phyloP scores from a whole-genome alignment of 1,140 invertebrate species.

The Drosophila bipectinata region DNA sequence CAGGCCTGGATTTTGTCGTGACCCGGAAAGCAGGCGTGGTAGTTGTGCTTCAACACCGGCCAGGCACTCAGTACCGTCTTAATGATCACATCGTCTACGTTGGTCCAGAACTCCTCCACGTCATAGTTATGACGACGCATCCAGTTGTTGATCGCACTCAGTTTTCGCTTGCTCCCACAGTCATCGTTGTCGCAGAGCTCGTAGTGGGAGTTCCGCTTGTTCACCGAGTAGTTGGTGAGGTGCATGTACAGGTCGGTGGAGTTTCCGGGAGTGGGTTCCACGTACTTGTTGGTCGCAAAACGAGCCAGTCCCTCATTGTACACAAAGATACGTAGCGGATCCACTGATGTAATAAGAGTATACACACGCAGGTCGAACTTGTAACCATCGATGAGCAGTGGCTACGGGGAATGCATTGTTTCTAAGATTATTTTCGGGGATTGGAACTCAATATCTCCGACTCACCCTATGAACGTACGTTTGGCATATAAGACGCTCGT shows the following conservation, averaged over 20 bases:
- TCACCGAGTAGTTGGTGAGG: slow-evolving; percentile 98
- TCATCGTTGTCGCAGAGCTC: slow-evolving; percentile 86
- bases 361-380: slow-evolving; percentile 99
- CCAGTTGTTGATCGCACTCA: slow-evolving; percentile 92
- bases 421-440: background rate
- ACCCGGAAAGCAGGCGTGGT: slow-evolving; percentile 93
- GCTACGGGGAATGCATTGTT: slow-evolving; percentile 79
- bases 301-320: slow-evolving; percentile 97
- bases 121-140: slow-evolving; percentile 89
- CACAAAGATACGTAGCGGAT: slow-evolving; percentile 96
- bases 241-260: slow-evolving; percentile 96
- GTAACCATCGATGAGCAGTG: slow-evolving; percentile 96
- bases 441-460: background rate
- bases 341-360: slow-evolving; percentile 96
- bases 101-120: slow-evolving; percentile 90
- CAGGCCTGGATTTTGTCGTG: slow-evolving; percentile 93
- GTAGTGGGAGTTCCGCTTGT: slow-evolving; percentile 94
- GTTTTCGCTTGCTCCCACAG: slow-evolving; percentile 93
- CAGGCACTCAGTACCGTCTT: slow-evolving; percentile 95
- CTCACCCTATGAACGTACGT: slow-evolving; percentile 87
- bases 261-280: slow-evolving; percentile 91
- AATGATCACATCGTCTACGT: slow-evolving; percentile 94
- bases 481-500: slow-evolving; percentile 93
- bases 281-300: slow-evolving; percentile 94
- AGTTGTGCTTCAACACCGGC: slow-evolving; percentile 94